phyloP scores from a whole-genome alignment of 2,888 invertebrate genomes.

The Sesamia inferens region DNA sequence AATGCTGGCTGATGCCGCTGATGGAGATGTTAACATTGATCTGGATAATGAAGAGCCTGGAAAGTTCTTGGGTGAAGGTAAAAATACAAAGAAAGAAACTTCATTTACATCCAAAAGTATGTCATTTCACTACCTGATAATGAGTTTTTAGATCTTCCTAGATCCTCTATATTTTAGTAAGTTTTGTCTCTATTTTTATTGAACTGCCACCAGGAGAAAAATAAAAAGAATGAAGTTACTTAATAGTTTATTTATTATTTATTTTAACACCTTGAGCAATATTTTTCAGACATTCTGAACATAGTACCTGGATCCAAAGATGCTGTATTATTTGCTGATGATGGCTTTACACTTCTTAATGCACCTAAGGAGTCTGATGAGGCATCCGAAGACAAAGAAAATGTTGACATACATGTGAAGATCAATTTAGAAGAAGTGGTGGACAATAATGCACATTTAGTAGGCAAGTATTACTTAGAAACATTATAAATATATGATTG shows the following conservation, averaged over 20 bases:
- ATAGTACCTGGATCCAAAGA: constrained; percentile 92
- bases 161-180: background rate
- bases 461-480: constrained; percentile 79
- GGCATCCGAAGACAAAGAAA: constrained; percentile 69
- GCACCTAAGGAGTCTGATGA: constrained; percentile 66
- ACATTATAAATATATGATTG: background rate
- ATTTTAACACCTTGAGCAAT: background rate
- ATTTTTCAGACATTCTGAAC: constrained; percentile 87
- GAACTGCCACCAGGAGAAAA: background rate
- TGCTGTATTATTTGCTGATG: constrained; percentile 89
- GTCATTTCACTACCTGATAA: background rate
- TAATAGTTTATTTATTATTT: background rate
- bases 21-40: constrained; percentile 82
- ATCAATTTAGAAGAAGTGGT: constrained; percentile 91
- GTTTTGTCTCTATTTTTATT: background rate
- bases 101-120: background rate
- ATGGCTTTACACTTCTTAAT: constrained; percentile 86
- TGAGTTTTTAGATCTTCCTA: constrained; percentile 12
- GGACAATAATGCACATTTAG: constrained; percentile 90
- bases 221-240: background rate
- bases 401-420: constrained; percentile 77
- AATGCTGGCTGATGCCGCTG: constrained; percentile 79
- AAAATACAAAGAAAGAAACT: background rate
- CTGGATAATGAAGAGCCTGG: constrained; percentile 81
- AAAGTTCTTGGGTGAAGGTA: constrained; percentile 88